Conservation (phyloP, 1,140 invertebrate species). For the roundworm (Caenorhabditis elegans) region DNA sequence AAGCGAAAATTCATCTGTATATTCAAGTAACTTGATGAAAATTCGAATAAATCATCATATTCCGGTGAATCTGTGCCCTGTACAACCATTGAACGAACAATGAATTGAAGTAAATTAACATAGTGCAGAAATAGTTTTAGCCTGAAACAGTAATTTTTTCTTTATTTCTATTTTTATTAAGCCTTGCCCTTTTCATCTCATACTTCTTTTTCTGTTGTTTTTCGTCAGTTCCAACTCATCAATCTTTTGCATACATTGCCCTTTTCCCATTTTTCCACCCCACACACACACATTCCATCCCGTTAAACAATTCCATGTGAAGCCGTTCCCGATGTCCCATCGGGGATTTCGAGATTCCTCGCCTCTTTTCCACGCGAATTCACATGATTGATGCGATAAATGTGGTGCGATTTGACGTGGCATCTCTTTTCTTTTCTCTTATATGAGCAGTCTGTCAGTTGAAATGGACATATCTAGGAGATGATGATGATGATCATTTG, state of each 20-base stretch:
- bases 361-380: slow-evolving; percentile 21
- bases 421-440: neutral
- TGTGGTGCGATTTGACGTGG: slow-evolving; percentile 30
- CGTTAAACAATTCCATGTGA: neutral
- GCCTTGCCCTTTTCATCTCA: neutral
- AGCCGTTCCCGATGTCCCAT: slow-evolving; percentile 1
- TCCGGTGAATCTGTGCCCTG: too few species aligned
- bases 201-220: neutral
- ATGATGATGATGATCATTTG: slow-evolving; percentile 2
- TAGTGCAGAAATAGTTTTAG: too few species aligned
- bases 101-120: too few species aligned
- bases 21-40: too few species aligned
- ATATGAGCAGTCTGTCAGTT: neutral
- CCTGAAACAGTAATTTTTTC: neutral
- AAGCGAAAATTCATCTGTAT: too few species aligned
- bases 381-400: slow-evolving; percentile 33
- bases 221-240: neutral
- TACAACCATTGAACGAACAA: too few species aligned
- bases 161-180: too few species aligned
- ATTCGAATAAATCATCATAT: too few species aligned
- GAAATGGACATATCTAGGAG: neutral
- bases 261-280: too few species aligned
- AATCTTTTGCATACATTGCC: too few species aligned
- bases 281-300: too few species aligned
- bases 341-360: slow-evolving; percentile 1